Evolutionary conservation across 2,888 invertebrate genomes (phyloP).

Genomic region (Parnassius glacialis): DNA sequence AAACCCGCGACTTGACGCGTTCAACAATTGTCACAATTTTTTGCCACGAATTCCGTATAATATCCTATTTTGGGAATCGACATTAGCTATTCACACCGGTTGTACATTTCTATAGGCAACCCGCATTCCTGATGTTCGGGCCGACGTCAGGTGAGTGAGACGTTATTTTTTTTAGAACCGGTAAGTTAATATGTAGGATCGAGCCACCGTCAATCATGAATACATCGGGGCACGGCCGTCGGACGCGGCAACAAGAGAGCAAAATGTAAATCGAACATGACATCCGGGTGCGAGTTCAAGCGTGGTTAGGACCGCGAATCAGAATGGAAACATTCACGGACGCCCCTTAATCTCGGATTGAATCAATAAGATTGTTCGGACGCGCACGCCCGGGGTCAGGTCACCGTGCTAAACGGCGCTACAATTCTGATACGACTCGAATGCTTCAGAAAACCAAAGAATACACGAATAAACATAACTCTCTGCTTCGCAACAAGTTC

Average conservation of each 20-base stretch:
- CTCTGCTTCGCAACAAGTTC: constrained; percentile 28
- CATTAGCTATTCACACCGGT: constrained; percentile 17
- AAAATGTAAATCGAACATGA: constrained; percentile 69
- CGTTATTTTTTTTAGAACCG: constrained; percentile 37
- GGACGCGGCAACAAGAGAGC: constrained; percentile 59
- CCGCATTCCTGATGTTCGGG: constrained; percentile 19
- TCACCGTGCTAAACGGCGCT: constrained; percentile 67
- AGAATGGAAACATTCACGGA: constrained; percentile 70
- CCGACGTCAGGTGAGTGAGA: constrained; percentile 32
- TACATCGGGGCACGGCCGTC: constrained; percentile 34
- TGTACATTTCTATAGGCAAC: constrained; percentile 5
- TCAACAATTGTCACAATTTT: constrained; percentile 46
- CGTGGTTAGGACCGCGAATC: constrained; percentile 44
- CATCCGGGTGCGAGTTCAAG: constrained; percentile 75
- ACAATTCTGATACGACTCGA: constrained; percentile 46
- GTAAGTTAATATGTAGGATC: constrained; percentile 26
- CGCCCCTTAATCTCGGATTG: constrained; percentile 67
- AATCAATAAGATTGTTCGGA: constrained; percentile 67
- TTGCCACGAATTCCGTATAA: constrained; percentile 42
- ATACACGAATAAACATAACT: constrained; percentile 21
- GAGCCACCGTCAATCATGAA: constrained; percentile 54
- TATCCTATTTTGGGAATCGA: constrained; percentile 35
- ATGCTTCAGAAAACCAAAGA: constrained; percentile 6
- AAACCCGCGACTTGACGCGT: constrained; percentile 53
- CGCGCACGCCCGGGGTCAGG: constrained; percentile 60